A percentile compares a stretch with the other conserved stretches of the same genome.
Conservation (phyloP, 1,140 invertebrate species). For the Radopholus similis region DNA sequence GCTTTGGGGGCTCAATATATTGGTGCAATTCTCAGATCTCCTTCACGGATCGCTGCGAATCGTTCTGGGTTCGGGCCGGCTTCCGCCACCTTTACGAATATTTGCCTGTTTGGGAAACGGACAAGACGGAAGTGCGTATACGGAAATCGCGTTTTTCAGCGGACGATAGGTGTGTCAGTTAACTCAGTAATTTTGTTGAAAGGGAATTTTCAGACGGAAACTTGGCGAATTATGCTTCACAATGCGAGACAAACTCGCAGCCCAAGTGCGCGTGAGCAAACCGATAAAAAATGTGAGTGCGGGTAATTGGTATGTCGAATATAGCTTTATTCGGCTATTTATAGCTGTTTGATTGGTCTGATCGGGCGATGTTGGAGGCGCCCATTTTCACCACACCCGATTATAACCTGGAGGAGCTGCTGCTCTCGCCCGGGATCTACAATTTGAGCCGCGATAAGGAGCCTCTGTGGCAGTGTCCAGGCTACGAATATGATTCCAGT, state of each 20-base stretch:
- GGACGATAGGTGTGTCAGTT: slow-evolving; percentile 43
- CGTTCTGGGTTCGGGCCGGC: slow-evolving; percentile 53
- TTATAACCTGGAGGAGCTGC: slow-evolving; percentile 26
- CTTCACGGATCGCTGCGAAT: slow-evolving; percentile 40
- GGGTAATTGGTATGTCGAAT: background rate
- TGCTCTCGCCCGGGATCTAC: slow-evolving; percentile 45
- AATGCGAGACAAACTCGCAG: slow-evolving; percentile 44
- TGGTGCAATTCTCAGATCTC: slow-evolving; percentile 24
- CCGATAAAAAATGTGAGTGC: slow-evolving; percentile 29
- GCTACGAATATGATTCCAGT: slow-evolving; percentile 54
- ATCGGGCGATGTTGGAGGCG: slow-evolving; percentile 18
- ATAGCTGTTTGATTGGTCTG: slow-evolving; percentile 26
- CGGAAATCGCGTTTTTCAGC: slow-evolving; percentile 30
- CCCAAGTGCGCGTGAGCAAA: slow-evolving; percentile 35
- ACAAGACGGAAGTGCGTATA: slow-evolving; percentile 14
- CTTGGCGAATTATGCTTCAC: slow-evolving; percentile 56
- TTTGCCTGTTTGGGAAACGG: slow-evolving; percentile 19
- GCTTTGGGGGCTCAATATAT: background rate
- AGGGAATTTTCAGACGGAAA: slow-evolving; percentile 46
- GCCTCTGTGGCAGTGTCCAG: slow-evolving; percentile 56
- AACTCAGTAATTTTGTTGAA: slow-evolving; percentile 17
- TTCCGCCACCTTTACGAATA: slow-evolving; percentile 43
- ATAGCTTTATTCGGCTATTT: background rate
- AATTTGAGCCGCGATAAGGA: slow-evolving; percentile 49
- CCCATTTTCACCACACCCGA: slow-evolving; percentile 30